phyloP scores from a whole-genome alignment of 2,797 vertebrate genomes.

The Gobionotothen gibberifrons region DNA sequence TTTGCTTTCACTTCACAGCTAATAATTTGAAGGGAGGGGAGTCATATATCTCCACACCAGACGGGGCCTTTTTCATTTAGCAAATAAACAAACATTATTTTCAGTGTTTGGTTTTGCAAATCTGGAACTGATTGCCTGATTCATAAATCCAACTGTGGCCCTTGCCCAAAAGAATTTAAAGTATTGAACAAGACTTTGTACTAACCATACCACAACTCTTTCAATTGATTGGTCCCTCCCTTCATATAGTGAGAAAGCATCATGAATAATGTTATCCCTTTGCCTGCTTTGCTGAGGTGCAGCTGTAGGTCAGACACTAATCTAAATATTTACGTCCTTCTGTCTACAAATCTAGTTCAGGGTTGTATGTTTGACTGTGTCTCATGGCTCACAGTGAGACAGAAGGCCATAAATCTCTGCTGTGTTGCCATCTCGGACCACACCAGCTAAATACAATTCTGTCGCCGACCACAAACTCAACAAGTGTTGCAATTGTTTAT shows the following conservation, averaged over 20 bases:
- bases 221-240: slow-evolving; percentile 4
- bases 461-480: slow-evolving; percentile 36
- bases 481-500: slow-evolving; percentile 39
- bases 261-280: slow-evolving; percentile 43
- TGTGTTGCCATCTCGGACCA: slow-evolving; percentile 28
- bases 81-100: slow-evolving; percentile 52
- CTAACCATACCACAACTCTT: slow-evolving; percentile 18
- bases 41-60: slow-evolving; percentile 42
- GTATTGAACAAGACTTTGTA: slow-evolving; percentile 17
- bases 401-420: slow-evolving; percentile 53
- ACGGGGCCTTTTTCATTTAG: slow-evolving; percentile 37
- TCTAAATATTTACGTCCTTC: slow-evolving; percentile 69
- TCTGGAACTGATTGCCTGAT: slow-evolving; percentile 51
- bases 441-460: slow-evolving; percentile 43
- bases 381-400: slow-evolving; percentile 47
- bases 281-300: slow-evolving; percentile 41
- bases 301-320: slow-evolving; percentile 52
- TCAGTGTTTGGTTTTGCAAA: slow-evolving; percentile 48
- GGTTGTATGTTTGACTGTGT: slow-evolving; percentile 50
- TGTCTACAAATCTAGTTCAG: slow-evolving; percentile 46
- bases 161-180: slow-evolving; percentile 14
- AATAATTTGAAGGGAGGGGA: slow-evolving; percentile 34
- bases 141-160: slow-evolving; percentile 40
- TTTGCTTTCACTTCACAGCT: slow-evolving; percentile 48
- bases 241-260: slow-evolving; percentile 27